phyloP scores from a whole-genome alignment of 2,113 vertebrate species.

The Thamnaconus septentrionalis region DNA sequence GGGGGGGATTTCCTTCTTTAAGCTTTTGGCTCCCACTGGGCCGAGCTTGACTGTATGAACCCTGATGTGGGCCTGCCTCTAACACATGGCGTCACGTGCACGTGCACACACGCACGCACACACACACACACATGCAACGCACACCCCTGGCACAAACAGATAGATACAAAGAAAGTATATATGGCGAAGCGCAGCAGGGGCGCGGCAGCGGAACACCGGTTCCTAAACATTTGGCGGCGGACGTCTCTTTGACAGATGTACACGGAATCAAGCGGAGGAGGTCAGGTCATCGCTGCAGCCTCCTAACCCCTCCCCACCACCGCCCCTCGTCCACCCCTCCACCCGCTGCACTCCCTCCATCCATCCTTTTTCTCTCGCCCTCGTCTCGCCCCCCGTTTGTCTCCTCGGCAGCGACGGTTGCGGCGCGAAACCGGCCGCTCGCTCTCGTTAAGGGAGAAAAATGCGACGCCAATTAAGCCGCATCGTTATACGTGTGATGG shows the following conservation, averaged over 20 bases:
- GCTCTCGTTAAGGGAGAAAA: neutral
- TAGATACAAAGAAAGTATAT: slow-evolving; percentile 49
- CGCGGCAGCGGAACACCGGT: slow-evolving; percentile 44
- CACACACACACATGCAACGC: slow-evolving; percentile 37
- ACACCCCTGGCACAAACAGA: slow-evolving; percentile 5
- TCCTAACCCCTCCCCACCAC: slow-evolving; percentile 25
- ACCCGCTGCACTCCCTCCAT: slow-evolving; percentile 27
- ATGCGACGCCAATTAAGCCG: slow-evolving; percentile 46
- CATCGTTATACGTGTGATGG: slow-evolving; percentile 30
- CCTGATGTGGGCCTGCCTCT: slow-evolving; percentile 69
- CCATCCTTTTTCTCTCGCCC: slow-evolving; percentile 22
- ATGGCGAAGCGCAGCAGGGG: slow-evolving; percentile 49
- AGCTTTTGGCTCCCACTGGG: slow-evolving; percentile 72
- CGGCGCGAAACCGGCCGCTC: neutral
- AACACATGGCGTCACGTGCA: slow-evolving; percentile 66
- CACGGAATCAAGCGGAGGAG: slow-evolving; percentile 54
- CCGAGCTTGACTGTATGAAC: slow-evolving; percentile 67
- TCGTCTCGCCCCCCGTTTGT: slow-evolving; percentile 32
- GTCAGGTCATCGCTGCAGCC: slow-evolving; percentile 50
- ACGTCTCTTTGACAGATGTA: slow-evolving; percentile 67
- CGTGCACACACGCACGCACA: slow-evolving; percentile 14
- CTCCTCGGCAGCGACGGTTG: slow-evolving; percentile 18
- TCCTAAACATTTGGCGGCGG: slow-evolving; percentile 63
- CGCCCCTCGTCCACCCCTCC: slow-evolving; percentile 29
- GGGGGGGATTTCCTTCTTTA: slow-evolving; percentile 73